These are phyloP conservation scores for Acanthurus leucopareius DNA, from an alignment of 2,797 vertebrate genomes.

Conservation along the genomic window DNA sequence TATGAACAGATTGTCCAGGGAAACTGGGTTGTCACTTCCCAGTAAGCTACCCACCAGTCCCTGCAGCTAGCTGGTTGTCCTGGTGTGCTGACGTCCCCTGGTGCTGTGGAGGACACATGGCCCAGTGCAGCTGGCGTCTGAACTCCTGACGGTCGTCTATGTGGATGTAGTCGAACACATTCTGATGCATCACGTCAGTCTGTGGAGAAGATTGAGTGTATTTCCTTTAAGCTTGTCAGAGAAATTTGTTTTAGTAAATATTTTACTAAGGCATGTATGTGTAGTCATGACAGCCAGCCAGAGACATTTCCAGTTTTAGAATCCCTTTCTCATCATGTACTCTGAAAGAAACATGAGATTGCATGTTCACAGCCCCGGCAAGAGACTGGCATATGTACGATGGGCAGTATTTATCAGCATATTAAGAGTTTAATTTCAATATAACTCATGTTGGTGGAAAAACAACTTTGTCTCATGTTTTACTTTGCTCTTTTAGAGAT, in stretches of 20 bases:
- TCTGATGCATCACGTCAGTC: conserved; percentile 99
- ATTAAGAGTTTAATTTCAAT: too few species aligned
- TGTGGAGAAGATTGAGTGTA: conserved; percentile 62
- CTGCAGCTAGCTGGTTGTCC: conserved; percentile 83
- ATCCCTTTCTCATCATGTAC: background rate
- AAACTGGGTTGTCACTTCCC: background rate
- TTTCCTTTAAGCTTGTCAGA: background rate
- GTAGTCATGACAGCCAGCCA: background rate
- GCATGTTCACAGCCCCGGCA: conserved; percentile 1
- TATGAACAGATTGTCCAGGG: background rate
- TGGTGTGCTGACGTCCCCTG: conserved; percentile 77
- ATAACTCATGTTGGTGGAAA: too few species aligned
- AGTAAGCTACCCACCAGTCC: conserved; percentile 74
- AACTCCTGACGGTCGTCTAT: conserved; percentile 97
- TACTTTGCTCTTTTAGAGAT: too few species aligned
- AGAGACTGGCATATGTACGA: too few species aligned
- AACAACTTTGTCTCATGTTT: too few species aligned
- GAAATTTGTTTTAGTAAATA: background rate
- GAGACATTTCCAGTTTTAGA: background rate
- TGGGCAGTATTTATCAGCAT: too few species aligned
- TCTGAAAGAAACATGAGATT: background rate
- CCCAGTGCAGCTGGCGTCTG: conserved; percentile 95
- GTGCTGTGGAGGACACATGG: conserved; percentile 93
- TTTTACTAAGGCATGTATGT: background rate
- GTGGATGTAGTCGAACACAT: conserved; percentile 97